Evolutionary conservation across 2,113 vertebrate genomes (phyloP).

Genomic region (Dromiciops gliroides): DNA sequence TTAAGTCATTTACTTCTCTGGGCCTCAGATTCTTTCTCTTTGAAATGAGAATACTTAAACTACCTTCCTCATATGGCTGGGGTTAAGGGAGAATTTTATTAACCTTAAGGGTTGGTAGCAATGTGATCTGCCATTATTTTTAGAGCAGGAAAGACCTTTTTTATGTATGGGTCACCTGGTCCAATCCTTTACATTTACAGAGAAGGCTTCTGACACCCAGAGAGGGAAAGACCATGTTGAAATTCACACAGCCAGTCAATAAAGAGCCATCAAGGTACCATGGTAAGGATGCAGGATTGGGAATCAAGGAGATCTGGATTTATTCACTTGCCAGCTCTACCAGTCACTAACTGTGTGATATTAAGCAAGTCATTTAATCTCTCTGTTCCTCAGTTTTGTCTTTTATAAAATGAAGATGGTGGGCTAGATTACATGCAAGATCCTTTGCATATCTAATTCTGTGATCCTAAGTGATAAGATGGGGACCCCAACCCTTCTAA

Average conservation of each 20-base stretch:
- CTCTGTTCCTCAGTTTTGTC: not conserved
- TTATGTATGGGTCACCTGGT: not conserved
- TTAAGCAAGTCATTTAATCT: not conserved
- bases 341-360: not conserved
- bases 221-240: not conserved
- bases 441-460: not conserved
- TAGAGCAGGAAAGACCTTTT: not conserved
- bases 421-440: not conserved
- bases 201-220: not conserved
- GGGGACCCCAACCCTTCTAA: not conserved
- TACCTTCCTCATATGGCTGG: not conserved
- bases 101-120: not conserved
- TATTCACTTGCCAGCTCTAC: not conserved
- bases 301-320: not conserved
- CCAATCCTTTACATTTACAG: not conserved
- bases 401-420: not conserved
- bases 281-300: not conserved
- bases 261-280: not conserved
- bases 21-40: not conserved
- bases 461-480: not conserved
- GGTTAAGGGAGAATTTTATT: not conserved
- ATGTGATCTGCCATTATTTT: not conserved
- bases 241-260: not conserved
- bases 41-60: not conserved
- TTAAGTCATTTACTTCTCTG: not conserved